A percentile compares a stretch with the other conserved stretches of the same genome.
These are phyloP conservation scores for Cyrtonyx montezumae DNA, from an alignment of 2,113 vertebrate genomes.

Conservation along the genomic window DNA sequence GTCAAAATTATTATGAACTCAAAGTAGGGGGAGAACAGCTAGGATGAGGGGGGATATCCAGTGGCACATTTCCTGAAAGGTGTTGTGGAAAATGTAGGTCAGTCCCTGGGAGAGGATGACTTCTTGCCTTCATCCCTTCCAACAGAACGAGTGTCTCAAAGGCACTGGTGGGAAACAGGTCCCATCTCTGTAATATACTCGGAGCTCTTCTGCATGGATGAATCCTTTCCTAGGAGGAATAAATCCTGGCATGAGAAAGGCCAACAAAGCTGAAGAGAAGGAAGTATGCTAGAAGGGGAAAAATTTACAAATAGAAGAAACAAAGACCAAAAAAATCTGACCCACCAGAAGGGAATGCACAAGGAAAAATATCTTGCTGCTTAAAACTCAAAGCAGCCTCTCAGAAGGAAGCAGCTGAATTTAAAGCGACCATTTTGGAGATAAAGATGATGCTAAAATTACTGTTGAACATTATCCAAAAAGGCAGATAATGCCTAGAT, in stretches of 20 bases:
- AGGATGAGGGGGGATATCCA: not conserved
- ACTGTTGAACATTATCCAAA: slow-evolving; percentile 55
- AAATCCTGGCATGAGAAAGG: not conserved
- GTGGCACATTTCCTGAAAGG: not conserved
- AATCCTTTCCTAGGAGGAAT: not conserved
- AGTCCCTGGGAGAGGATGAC: not conserved
- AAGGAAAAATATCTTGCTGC: not conserved
- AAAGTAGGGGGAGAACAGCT: not conserved
- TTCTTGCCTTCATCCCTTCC: not conserved
- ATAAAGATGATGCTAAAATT: slow-evolving; percentile 39
- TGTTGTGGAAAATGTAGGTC: not conserved
- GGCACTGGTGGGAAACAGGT: not conserved
- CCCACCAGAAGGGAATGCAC: not conserved
- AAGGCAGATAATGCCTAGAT: slow-evolving; percentile 62
- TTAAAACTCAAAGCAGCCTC: not conserved
- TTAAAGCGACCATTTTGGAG: slow-evolving; percentile 36
- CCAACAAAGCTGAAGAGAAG: not conserved
- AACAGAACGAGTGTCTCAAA: not conserved
- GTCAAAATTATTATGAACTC: not conserved
- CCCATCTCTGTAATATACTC: not conserved
- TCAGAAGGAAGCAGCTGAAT: not conserved
- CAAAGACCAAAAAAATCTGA: not conserved
- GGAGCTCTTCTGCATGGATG: not conserved
- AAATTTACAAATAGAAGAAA: not conserved
- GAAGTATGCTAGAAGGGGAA: not conserved